These are phyloP conservation scores for Crypturellus undulatus DNA, from an alignment of 2,113 vertebrate species.

Conservation along the genomic window DNA sequence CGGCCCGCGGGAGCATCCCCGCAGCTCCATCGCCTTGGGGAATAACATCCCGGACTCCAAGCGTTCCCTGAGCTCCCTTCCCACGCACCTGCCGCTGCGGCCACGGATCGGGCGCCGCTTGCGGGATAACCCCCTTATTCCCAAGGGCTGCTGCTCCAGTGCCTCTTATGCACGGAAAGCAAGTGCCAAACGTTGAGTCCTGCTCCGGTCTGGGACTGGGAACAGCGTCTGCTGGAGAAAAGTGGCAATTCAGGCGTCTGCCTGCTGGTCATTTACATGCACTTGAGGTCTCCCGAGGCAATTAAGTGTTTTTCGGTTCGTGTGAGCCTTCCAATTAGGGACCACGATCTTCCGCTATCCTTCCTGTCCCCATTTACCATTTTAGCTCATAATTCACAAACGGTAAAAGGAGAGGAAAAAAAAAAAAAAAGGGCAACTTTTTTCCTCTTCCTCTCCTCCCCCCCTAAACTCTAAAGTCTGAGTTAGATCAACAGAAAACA, in stretches of 20 bases:
- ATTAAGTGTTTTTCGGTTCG: not conserved
- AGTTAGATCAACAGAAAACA: not conserved
- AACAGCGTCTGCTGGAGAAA: not conserved
- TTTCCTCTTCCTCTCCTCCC: not conserved
- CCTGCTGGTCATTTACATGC: not conserved
- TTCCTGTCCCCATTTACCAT: not conserved
- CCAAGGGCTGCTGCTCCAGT: not conserved
- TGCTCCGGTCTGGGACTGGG: not conserved
- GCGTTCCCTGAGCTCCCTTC: constrained; percentile 9
- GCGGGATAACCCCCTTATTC: not conserved
- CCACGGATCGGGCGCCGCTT: not conserved
- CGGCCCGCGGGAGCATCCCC: not conserved
- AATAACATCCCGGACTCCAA: not conserved
- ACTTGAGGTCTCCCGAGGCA: not conserved
- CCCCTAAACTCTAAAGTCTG: not conserved
- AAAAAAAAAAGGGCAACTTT: not conserved
- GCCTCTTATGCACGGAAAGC: not conserved
- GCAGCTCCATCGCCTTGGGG: not conserved
- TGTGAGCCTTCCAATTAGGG: not conserved
- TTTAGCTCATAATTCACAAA: not conserved
- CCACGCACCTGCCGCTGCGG: constrained; percentile 63
- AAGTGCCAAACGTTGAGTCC: constrained; percentile 4
- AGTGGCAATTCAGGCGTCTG: not conserved
- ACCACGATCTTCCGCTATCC: not conserved
- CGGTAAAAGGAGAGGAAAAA: not conserved